A percentile compares a stretch with the other conserved stretches of the same genome.
Conservation (phyloP, 1,140 invertebrate species). For the Drosophila biarmipes region DNA sequence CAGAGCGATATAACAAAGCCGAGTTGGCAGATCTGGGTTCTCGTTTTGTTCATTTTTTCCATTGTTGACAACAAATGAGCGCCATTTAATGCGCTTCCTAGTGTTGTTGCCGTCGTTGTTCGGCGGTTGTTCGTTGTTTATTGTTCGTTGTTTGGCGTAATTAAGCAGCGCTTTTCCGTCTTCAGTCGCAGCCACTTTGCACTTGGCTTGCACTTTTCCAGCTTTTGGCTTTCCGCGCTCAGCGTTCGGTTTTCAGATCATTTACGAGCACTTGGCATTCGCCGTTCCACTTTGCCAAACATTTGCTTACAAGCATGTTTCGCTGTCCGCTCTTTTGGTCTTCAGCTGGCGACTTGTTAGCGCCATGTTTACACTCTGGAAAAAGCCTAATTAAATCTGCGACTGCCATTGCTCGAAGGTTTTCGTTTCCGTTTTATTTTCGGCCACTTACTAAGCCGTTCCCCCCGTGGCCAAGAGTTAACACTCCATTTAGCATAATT, state of each 20-base stretch:
- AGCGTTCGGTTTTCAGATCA: conserved; percentile 40
- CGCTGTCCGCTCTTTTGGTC: conserved; percentile 53
- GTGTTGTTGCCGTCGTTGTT: conserved; percentile 35
- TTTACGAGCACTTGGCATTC: conserved; percentile 46
- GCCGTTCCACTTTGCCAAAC: conserved; percentile 69
- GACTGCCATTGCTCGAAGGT: conserved; percentile 10
- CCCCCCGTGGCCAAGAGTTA: conserved; percentile 47
- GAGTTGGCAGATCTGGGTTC: conserved; percentile 48
- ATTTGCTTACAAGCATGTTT: conserved; percentile 81
- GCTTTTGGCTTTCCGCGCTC: conserved; percentile 42
- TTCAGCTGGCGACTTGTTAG: conserved; percentile 52
- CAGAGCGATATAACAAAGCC: conserved; percentile 52
- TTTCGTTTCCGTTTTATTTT: conserved; percentile 10
- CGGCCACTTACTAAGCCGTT: not conserved
- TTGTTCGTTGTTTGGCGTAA: conserved; percentile 63
- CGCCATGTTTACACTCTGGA: conserved; percentile 61
- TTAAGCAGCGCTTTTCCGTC: conserved; percentile 46
- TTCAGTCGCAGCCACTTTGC: conserved; percentile 31
- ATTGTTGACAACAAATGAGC: conserved; percentile 57
- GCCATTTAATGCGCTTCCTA: conserved; percentile 75
- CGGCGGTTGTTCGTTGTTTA: conserved; percentile 33
- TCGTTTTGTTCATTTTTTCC: conserved; percentile 5
- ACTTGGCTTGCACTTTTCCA: conserved; percentile 61
- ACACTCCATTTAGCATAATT: conserved; percentile 77
- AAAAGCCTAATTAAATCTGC: conserved; percentile 27